Base-by-base conservation (phyloP, 2,113 vertebrate species). In the Cygnus atratus region DNA sequence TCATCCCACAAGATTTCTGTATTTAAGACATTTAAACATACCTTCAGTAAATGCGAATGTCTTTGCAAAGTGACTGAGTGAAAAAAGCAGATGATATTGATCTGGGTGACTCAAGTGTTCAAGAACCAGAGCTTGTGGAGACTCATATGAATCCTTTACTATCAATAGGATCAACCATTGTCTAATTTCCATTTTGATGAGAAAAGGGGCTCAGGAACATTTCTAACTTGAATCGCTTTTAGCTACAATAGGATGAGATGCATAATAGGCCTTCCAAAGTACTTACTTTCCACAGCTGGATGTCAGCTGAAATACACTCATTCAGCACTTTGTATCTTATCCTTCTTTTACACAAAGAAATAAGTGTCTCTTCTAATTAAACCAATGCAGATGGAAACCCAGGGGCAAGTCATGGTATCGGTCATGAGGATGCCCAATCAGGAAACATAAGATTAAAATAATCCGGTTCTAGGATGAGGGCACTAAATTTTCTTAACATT, bases 401-500 rank as follows among this genome's bases (percentile, higher is more conserved):
- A n/a, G 24, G 19, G 19, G 37, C 21, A 81, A 58, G 59, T 19
- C 11, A 44, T 0, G 3, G 22, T 37, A n/a, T 18, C 19, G 55
- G 7, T 21, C 82, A 25, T 41, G 48, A 22, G 52, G 71, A 62
- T 52, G 44, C 77, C 18, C n/a, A 37, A 1, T 74, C 62, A 44
- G 20, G 73, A 80, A 92, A 57, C 2, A 16, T 5, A 87, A 88
- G 12, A 58, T 25, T 71, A 19, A 91, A 91, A 54, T 21, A 9
- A 73, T 26, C 17, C 39, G 37, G 4, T 17, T 80, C 55, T 28
- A 58, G 11, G 14, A 41, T 76, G 16, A 90, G 5, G 4, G 7
- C 21, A 7, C 1, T 59, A 4, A 8, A 3, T 77, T 80, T 84
- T 44, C 25, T 43, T 62, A n/a, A 44, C 21, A 18, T 0, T 9